Conservation (phyloP, 2,888 invertebrate species). For the Nephrotoma flavescens region DNA sequence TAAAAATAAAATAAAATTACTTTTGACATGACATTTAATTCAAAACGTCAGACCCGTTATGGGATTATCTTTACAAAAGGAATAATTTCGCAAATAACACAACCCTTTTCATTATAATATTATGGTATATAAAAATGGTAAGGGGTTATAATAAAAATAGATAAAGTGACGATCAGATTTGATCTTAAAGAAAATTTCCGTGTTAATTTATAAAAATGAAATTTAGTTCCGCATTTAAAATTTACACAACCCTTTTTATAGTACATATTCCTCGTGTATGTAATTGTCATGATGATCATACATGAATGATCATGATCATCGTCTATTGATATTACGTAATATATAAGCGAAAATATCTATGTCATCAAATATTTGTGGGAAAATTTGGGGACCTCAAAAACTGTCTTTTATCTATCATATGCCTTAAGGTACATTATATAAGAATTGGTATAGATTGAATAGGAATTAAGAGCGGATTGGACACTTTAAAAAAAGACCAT, state of each 20-base stretch:
- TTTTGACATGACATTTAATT: not conserved
- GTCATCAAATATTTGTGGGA: not conserved
- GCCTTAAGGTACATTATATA: not conserved
- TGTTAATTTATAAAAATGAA: not conserved
- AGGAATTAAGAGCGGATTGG: not conserved
- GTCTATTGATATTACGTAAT: not conserved
- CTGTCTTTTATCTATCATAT: too few species aligned
- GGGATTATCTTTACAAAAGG: not conserved
- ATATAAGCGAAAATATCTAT: not conserved
- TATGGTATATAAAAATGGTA: not conserved
- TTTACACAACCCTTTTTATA: not conserved
- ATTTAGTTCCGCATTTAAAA: not conserved
- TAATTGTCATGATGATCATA: not conserved
- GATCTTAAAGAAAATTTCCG: not conserved
- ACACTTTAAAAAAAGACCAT: not conserved
- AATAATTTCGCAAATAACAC: not conserved
- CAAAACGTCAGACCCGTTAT: not conserved
- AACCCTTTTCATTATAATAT: not conserved
- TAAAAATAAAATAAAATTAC: not conserved
- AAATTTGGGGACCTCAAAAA: not conserved
- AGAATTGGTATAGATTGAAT: not conserved
- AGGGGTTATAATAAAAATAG: not conserved
- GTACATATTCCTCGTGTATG: too few species aligned
- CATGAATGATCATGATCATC: not conserved
- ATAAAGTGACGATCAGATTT: not conserved